phyloP scores from a whole-genome alignment of 2,797 vertebrate species.

The Gallinago solitaria region DNA sequence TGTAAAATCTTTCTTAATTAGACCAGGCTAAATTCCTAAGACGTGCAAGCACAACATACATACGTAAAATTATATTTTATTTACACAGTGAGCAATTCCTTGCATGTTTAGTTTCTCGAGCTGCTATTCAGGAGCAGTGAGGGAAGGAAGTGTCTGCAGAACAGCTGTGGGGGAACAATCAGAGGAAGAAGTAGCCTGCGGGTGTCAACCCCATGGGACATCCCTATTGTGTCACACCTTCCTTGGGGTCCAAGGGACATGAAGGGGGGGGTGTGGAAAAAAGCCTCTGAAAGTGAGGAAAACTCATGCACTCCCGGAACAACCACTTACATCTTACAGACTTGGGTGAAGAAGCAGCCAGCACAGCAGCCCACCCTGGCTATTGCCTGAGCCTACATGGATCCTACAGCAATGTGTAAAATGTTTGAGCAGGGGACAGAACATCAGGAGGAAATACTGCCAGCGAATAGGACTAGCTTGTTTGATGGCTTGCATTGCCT shows the following conservation, averaged over 20 bases:
- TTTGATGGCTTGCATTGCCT: neutral
- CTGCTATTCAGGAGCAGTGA: neutral
- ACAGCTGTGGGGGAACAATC: conserved; percentile 50
- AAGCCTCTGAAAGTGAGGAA: neutral
- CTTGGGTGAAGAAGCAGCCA: neutral
- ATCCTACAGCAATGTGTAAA: neutral
- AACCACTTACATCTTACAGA: neutral
- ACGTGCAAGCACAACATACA: neutral
- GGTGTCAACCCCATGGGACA: neutral
- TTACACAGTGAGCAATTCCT: neutral
- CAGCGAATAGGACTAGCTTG: neutral
- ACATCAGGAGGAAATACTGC: neutral
- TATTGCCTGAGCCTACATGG: fast-evolving
- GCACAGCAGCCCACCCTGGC: neutral
- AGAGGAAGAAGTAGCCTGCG: conserved; percentile 14
- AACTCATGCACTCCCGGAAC: neutral
- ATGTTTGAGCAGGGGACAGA: neutral
- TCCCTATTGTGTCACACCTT: neutral
- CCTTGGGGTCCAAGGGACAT: neutral
- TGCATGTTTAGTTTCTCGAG: neutral
- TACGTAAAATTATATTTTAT: neutral
- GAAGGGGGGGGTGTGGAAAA: fast-evolving
- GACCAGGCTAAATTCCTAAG: neutral
- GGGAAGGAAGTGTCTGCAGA: conserved; percentile 45
- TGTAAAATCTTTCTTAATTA: neutral